These are phyloP conservation scores for Sturnus vulgaris DNA, from an alignment of 2,113 vertebrate genomes.

Conservation along the genomic window DNA sequence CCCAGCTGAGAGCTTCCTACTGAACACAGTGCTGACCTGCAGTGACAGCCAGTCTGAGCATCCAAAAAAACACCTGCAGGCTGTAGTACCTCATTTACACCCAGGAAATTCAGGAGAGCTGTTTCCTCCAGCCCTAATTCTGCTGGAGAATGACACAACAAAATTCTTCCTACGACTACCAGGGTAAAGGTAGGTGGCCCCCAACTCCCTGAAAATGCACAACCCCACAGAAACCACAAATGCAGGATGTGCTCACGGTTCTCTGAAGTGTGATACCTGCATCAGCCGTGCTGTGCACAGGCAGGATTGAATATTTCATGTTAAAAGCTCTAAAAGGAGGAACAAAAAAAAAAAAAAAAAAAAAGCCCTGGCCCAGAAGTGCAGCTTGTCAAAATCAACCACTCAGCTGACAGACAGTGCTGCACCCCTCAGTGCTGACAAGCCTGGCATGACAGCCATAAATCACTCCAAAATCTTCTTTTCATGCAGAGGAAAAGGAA, in stretches of 20 bases:
- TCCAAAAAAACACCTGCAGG: neutral
- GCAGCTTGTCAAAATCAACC: neutral
- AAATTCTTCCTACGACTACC: neutral
- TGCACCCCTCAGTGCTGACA: neutral
- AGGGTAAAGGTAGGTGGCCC: neutral
- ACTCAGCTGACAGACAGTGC: neutral
- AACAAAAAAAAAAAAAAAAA: neutral
- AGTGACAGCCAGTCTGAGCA: neutral
- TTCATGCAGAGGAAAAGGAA: neutral
- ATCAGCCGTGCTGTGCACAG: neutral
- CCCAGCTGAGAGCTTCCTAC: neutral
- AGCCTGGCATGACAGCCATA: neutral
- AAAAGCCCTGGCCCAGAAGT: neutral
- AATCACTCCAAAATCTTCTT: neutral
- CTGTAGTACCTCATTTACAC: fast-evolving
- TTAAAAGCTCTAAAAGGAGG: neutral
- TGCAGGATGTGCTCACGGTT: neutral
- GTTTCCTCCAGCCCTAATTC: neutral
- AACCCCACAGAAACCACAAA: neutral
- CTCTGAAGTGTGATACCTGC: neutral
- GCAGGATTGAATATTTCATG: neutral
- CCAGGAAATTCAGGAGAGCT: neutral
- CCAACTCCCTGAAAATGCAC: neutral
- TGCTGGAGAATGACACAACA: neutral
- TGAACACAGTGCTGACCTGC: fast-evolving